Evolutionary conservation across 2,113 vertebrate species (phyloP), one percentile per base, ranked within the genome.

Genomic region (Pelobates fuscus): DNA sequence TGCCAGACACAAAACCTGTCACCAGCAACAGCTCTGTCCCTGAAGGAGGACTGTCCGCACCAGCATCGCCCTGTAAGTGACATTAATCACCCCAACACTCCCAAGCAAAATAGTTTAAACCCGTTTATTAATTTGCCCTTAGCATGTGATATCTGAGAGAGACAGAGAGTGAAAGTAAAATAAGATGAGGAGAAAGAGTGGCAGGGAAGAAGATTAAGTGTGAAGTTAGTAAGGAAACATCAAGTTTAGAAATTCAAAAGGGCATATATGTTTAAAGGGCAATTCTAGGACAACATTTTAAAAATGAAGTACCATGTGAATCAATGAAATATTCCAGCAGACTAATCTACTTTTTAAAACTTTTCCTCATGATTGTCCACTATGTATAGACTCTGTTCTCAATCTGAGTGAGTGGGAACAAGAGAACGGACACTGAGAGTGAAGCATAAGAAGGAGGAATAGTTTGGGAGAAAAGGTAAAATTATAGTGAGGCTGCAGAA

Each of bases 1-100:
- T 96, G 94, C 91, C 95, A 91, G 95, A 96, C 93, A 94, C 95
- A 94, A 96, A 97, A 94, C 91, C 95, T 92, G 94, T 94, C 94
- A 95, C 94, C 93, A 93, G 93, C 82, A 90, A 93, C 71, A 74
- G 59, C 73, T 68, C 67, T 77, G 73, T 92, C 94, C 94, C 94
- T 86, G 94, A 95, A 86, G 95, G 94, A 89, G 95, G 93, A 94
- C 92, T 94, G 86, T 92, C 92, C 88, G 92, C 94, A 88, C 93
- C 94, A 93, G 88, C 95, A 86, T 95, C 95, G 92, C 94, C 93
- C 92, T 97, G 94, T 96, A 95, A 97, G 95, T 96, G 93, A 93
- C 86, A 88, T 32, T n/a, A 78, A 78, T 65, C 67, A 67, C 71
- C 68, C 67, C 62, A 54, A 66, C 60, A 25, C 32, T 3, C 63